Conservation (phyloP, 53 echinoderm and acorn worm species). For the Echinometra lucunter region DNA sequence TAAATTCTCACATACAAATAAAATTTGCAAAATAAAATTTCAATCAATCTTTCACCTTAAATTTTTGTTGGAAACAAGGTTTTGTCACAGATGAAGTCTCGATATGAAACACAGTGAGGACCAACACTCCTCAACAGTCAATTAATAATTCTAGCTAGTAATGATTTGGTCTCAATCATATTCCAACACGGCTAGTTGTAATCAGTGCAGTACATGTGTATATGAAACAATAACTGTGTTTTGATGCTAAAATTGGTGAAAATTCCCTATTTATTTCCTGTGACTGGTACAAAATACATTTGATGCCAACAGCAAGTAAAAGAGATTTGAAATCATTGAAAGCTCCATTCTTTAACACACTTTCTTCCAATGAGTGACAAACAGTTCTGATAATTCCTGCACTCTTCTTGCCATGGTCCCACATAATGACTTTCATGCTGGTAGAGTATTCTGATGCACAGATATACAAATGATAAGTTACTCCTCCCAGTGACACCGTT, state of each 20-base stretch:
- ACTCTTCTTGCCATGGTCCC: conserved; percentile 6
- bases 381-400: background rate
- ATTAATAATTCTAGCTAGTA: background rate
- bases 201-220: background rate
- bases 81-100: background rate
- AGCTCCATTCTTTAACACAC: background rate
- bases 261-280: background rate
- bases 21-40: background rate
- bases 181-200: background rate
- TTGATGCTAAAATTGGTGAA: background rate
- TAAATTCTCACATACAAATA: background rate
- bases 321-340: background rate
- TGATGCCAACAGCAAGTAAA: background rate
- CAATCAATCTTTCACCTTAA: background rate
- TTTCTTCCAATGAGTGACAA: background rate
- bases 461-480: conserved; percentile 63
- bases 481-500: conserved; percentile 6
- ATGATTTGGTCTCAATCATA: background rate
- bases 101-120: background rate
- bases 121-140: background rate
- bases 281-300: background rate
- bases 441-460: background rate
- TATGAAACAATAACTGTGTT: conserved; percentile 11
- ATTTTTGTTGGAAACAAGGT: background rate
- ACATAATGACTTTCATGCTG: conserved; percentile 19